Percentiles rank a stretch among this genome's conserved stretches.
Evolutionary conservation across 1,140 invertebrate genomes (phyloP).

Genomic region (Rhizoglyphus robini): DNA sequence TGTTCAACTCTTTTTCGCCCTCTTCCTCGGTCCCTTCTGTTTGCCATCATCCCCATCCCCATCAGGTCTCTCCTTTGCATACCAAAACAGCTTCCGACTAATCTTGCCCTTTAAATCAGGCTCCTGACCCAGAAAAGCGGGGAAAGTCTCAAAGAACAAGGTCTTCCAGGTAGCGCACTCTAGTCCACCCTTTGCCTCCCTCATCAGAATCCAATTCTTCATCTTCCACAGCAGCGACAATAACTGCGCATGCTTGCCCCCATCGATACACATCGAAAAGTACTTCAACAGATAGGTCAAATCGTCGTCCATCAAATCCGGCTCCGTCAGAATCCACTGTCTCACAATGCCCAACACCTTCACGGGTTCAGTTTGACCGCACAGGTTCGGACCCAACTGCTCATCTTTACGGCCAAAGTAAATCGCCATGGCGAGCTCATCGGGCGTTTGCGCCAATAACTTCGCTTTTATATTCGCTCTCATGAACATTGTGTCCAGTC

Average conservation of each 20-base stretch:
- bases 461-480: no score
- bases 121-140: neutral
- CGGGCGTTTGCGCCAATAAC: no score
- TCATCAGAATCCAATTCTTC: neutral
- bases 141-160: neutral
- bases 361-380: neutral
- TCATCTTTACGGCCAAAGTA: neutral
- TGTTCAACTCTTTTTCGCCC: no score
- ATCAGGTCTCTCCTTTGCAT: no score
- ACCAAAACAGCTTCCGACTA: neutral
- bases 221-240: neutral
- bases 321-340: neutral
- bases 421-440: no score
- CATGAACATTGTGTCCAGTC: no score
- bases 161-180: neutral
- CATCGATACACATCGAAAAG: neutral
- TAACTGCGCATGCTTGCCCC: neutral
- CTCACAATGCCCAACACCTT: neutral
- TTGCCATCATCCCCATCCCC: no score
- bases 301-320: neutral
- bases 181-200: neutral
- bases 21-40: no score
- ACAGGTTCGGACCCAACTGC: neutral
- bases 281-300: neutral
- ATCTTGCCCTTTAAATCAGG: neutral